Evolutionary conservation across 2,797 vertebrate genomes (phyloP), one percentile per base, ranked within the genome.

Genomic region (Nannoperca obscura): DNA sequence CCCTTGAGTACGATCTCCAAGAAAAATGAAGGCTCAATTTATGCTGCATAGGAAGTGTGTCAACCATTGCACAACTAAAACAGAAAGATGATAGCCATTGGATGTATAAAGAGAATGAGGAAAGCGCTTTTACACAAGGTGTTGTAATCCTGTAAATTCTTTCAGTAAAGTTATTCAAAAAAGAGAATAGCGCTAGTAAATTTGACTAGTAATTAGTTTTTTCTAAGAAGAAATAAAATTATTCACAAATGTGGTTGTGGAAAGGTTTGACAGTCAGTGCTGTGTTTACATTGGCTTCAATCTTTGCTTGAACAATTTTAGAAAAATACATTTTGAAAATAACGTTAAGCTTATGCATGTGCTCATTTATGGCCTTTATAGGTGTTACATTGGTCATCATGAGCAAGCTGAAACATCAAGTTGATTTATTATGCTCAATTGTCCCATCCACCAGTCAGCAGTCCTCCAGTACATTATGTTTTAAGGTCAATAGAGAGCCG

Each of bases 391-490:
- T 63, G 40, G 38, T 80, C 72, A 80, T 89, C 80, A 87, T 83
- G 64, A 81, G 74, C 63, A 71, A 82, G 65, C 76, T 79, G 59
- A 90, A 86, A 76, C 71, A 69, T 76, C 30, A 40, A 38, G 38
- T 74, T 92, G 86, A 93, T 91, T 92, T 81, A 91, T 91, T 87
- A 58, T 36, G 27, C 69, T 77, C 30, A 47, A 57, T 85, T 81
- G 82, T 84, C 58, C 61, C 73, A 34, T 59, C 52, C 76, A 27
- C 53, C 52, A 66, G 81, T 87, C 78, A 82, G 87, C 80, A 78
- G 61, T 81, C 79, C 66, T 86, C 61, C 36, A 49, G 44, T 67
- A 84, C 75, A 68, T 86, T 83, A 86, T 74, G 58, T 63, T 81
- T 81, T 66, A 70, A 72, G 42, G 77, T 68, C 78, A 69, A 58